These are phyloP conservation scores for Remorina albescens DNA, from an alignment of 2,797 vertebrate genomes.

Conservation along the genomic window DNA sequence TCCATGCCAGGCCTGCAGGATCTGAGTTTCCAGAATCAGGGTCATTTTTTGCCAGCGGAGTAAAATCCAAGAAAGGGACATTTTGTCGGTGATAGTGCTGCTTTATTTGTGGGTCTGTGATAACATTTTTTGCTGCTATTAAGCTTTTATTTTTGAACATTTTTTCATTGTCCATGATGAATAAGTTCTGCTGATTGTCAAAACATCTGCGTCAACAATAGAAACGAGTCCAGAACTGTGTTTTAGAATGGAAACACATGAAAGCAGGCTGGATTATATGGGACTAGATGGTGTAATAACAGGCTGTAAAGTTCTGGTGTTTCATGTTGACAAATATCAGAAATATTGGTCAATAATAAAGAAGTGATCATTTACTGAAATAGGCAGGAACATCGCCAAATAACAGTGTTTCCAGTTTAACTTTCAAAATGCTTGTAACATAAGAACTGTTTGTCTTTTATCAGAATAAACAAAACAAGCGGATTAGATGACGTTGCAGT, in stretches of 20 bases:
- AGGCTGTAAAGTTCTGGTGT: neutral
- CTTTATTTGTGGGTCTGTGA: neutral
- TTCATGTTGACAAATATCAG: neutral
- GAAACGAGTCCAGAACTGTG: neutral
- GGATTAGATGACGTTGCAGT: neutral
- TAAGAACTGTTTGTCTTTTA: neutral
- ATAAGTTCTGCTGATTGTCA: neutral
- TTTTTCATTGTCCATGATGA: neutral
- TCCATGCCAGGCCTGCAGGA: conserved; percentile 1
- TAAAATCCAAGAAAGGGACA: neutral
- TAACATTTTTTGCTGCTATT: neutral
- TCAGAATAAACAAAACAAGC: neutral
- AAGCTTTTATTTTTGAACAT: neutral
- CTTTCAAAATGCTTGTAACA: no score
- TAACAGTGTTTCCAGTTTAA: no score
- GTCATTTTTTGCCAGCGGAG: neutral
- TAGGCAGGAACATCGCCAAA: no score
- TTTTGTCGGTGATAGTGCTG: neutral
- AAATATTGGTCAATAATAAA: no score
- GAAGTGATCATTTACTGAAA: neutral
- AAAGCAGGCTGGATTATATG: neutral
- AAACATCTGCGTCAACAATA: neutral
- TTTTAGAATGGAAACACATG: neutral
- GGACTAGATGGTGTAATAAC: neutral
- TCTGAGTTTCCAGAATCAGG: conserved; percentile 3